Base-by-base conservation (phyloP, 2,113 vertebrate genomes). In the Aspidoscelis tigris region DNA sequence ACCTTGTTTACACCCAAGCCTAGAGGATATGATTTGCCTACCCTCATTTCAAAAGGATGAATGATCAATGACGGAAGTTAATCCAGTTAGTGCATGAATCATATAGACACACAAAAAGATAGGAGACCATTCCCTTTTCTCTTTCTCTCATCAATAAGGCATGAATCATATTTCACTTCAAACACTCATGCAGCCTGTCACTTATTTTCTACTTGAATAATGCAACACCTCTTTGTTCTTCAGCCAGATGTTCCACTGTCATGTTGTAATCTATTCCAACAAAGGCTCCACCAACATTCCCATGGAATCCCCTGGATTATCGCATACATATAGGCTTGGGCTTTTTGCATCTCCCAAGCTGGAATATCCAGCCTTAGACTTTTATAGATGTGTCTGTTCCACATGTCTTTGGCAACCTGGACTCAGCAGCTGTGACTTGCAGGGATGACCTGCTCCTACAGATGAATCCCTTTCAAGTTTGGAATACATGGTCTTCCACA, bases 41-140 rank as follows among this genome's bases (percentile, higher is more conserved):
- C 87, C 89, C 7, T 88, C 92, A 90, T 93, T 90, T 91, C 90
- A 85, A 77, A 7, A 0, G 92, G 88, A 90, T 91, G 91, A 90
- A 86, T 78, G 86, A 66, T 43, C 77, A 33, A 64, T 44, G n/a
- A 9, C 53, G 18, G 4, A 2, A 1, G 76, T 79, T 86, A 82
- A 88, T 84, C 61, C 2, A 86, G 84, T 22, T 80, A 76, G 79
- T 24, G 84, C 81, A 85, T 81, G 89, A 92, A 89, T 90, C 89
- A 92, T 72, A 80, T 72, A 80, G 61, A 0, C 69, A n/a, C 81
- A 84, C 86, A 90, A 91, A 78, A 61, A 20, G 44, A 33, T 18
- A 55, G 58, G 41, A 78, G 24, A 55, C 47, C 68, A 84, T 39
- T n/a, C 41, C 44, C 24, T 68, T 58, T 58, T 16, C 55, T 80